Base-by-base conservation (phyloP, 2,113 vertebrate genomes). In the Copsychus sechellarum region DNA sequence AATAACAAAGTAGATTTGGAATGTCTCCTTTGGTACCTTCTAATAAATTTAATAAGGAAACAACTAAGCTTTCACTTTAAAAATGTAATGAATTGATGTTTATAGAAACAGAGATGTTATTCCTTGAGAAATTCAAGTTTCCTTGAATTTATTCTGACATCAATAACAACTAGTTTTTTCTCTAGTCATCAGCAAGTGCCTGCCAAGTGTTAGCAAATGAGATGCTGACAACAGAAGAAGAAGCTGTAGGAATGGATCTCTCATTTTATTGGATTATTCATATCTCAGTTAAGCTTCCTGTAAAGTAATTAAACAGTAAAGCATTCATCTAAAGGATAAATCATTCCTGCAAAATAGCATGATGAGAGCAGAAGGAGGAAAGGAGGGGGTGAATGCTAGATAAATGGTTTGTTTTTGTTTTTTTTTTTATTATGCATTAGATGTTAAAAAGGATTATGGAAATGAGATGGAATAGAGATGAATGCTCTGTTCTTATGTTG, bases 291-390 rank as follows among this genome's bases (percentile, higher is more conserved):
- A 94, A 89, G 24, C 24, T 93, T 26, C 38, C 22, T 6, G 8
- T 58, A 60, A 90, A 95, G 56, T 89, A 96, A 95, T 92, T 95
- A 95, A 94, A 91, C 26, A 77, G 47, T 67, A 70, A 94, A 17
- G 11, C 56, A 82, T 77, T 93, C 40, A 81, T 91, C 66, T 71
- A 40, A 29, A 81, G 58, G 36, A 89, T 85, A 95, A 93, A 93
- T 88, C 40, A 93, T 61, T 76, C 16, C 51, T 80, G 34, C n/a
- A 96, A 91, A 96, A 70, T 5, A 78, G 26, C 17, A 71, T 60
- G 47, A 93, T 76, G 57, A 87, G 51, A 85, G 9, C 36, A 88
- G 57, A 83, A 85, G 31, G 20, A 76, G 58, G 58, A 70, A 81
- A 81, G 42, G 56, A 47, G 17, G 13, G 14, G 19, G 14, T 28